Conservation (phyloP, 92 coral and sea anemone species). For the Zoanthus sociatus region DNA sequence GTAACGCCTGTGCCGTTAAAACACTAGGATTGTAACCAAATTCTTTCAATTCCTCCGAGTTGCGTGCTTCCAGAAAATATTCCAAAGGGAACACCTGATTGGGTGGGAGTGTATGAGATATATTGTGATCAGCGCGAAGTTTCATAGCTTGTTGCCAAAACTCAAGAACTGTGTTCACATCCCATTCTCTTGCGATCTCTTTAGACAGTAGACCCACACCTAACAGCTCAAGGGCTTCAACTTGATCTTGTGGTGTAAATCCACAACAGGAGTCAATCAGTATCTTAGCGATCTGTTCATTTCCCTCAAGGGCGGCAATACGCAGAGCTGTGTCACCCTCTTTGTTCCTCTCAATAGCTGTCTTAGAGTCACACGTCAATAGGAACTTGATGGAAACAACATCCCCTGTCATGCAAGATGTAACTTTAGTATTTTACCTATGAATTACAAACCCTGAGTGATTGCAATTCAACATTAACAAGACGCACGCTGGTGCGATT, state of each 20-base stretch:
- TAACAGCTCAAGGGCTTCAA: slow-evolving; percentile 78
- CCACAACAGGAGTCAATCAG: slow-evolving; percentile 73
- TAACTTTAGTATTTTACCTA: too few relatives aligned
- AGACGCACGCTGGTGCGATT: too few relatives aligned
- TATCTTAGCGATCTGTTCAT: slow-evolving; percentile 71
- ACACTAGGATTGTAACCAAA: slow-evolving; percentile 76
- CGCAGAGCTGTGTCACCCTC: slow-evolving; percentile 85
- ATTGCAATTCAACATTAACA: too few relatives aligned
- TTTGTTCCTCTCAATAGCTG: slow-evolving; percentile 70
- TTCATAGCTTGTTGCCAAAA: slow-evolving; percentile 81
- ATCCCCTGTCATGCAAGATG: slow-evolving; percentile 48
- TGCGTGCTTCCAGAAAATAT: slow-evolving; percentile 79
- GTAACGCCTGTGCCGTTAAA: slow-evolving; percentile 82
- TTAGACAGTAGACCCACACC: slow-evolving; percentile 83
- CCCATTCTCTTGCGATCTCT: slow-evolving; percentile 88
- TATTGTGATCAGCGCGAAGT: slow-evolving; percentile 65
- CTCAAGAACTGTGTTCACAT: slow-evolving; percentile 74
- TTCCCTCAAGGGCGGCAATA: slow-evolving; percentile 82
- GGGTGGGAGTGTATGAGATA: slow-evolving; percentile 35
- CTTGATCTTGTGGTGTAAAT: slow-evolving; percentile 64
- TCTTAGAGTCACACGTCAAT: slow-evolving; percentile 54
- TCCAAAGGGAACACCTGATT: slow-evolving; percentile 74
- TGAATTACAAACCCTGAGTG: too few relatives aligned
- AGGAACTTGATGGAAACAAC: slow-evolving; percentile 70
- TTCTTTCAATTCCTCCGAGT: slow-evolving; percentile 61